Evolutionary conservation across 1,140 invertebrate species (phyloP).

Genomic region (Aethina tumida): DNA sequence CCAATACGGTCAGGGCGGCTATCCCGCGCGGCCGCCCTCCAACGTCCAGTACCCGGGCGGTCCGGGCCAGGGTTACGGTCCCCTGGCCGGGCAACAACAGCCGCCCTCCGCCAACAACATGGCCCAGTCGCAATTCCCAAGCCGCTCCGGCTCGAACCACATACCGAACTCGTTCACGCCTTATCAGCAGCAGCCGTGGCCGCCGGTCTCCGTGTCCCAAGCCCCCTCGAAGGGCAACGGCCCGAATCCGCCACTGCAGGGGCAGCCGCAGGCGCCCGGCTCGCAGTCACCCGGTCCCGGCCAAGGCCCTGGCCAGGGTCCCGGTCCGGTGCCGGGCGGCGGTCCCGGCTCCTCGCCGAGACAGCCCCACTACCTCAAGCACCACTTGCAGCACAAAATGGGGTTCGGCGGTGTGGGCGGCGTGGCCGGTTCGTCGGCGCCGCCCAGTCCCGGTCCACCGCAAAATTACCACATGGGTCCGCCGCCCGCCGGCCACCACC

Average conservation of each 20-base stretch:
- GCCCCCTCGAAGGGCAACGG: conserved; percentile 19
- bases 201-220: conserved; percentile 12
- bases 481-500: conserved; percentile 40
- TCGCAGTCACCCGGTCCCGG: conserved; percentile 23
- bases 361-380: conserved; percentile 53
- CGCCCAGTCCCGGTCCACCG: conserved; percentile 43
- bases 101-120: conserved; percentile 34
- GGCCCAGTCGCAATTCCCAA: conserved; percentile 38
- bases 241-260: conserved; percentile 16
- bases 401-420: conserved; percentile 38
- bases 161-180: conserved; percentile 40
- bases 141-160: conserved; percentile 43
- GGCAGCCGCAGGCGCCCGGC: conserved; percentile 33
- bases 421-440: conserved; percentile 44
- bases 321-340: conserved; percentile 18
- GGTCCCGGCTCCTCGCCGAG: conserved; percentile 34
- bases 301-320: conserved; percentile 33
- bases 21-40: conserved; percentile 45
- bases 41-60: conserved; percentile 33
- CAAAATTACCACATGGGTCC: conserved; percentile 48
- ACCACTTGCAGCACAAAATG: conserved; percentile 57
- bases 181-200: conserved; percentile 40
- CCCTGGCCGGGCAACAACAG: conserved; percentile 22
- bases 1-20: conserved; percentile 39
- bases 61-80: conserved; percentile 41